Percentiles rank a stretch among this genome's conserved stretches.
Conservation (phyloP, 2,113 vertebrate species). For the Benitochromis conjunctus region DNA sequence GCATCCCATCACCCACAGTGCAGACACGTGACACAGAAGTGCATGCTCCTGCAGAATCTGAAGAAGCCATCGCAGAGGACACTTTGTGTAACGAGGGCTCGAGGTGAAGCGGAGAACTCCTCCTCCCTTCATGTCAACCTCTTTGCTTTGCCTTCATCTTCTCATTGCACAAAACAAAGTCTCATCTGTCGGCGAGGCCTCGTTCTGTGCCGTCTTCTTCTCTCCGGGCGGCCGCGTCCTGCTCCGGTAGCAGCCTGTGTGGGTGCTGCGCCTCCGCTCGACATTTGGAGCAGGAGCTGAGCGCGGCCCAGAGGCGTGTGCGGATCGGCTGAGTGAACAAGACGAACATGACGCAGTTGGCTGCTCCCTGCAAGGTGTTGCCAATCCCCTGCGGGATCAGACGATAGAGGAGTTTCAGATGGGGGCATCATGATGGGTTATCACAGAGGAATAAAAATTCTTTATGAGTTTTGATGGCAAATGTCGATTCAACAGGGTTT, state of each 20-base stretch:
- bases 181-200: slow-evolving; percentile 17
- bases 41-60: slow-evolving; percentile 30
- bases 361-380: slow-evolving; percentile 94
- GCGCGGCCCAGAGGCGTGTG: slow-evolving; percentile 62
- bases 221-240: background rate
- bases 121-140: background rate
- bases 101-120: background rate
- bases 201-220: background rate
- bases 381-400: slow-evolving; percentile 82
- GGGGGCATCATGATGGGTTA: rapidly evolving
- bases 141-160: background rate
- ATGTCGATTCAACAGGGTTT: background rate
- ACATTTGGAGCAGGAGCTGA: slow-evolving; percentile 65
- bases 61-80: background rate
- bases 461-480: background rate
- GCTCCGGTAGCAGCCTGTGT: background rate
- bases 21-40: background rate
- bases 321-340: slow-evolving; percentile 81
- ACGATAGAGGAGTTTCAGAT: background rate
- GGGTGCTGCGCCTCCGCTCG: background rate
- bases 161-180: background rate
- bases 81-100: slow-evolving; percentile 13
- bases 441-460: background rate
- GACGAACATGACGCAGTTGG: slow-evolving; percentile 94
- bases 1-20: slow-evolving; percentile 19